Evolutionary conservation across 2,797 vertebrate genomes (phyloP).

Genomic region (Esox lucius): DNA sequence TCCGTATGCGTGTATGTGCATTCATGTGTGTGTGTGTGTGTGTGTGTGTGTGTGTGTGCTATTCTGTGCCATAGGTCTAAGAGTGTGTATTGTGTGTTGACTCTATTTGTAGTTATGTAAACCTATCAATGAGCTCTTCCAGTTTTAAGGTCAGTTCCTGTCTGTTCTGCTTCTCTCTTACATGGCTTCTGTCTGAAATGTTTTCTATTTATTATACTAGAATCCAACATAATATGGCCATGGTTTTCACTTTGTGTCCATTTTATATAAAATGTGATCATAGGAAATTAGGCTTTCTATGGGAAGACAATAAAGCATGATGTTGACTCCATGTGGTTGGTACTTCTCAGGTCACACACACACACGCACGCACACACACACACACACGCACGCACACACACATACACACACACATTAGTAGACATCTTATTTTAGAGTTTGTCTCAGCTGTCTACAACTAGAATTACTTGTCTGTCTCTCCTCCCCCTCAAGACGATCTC

Average conservation of each 20-base stretch:
- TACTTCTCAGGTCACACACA: slow-evolving; percentile 6
- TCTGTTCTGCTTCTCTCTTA: slow-evolving; percentile 16
- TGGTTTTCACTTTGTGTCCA: slow-evolving; percentile 65
- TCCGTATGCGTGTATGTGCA: slow-evolving; percentile 24
- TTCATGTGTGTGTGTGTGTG: slow-evolving; percentile 19
- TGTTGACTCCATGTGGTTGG: slow-evolving; percentile 39
- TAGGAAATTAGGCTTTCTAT: slow-evolving; percentile 56
- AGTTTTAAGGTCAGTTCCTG: slow-evolving; percentile 57
- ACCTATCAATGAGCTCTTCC: slow-evolving; percentile 56
- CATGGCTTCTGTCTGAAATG: slow-evolving; percentile 44
- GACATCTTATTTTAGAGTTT: slow-evolving; percentile 69
- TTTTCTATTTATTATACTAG: slow-evolving; percentile 73
- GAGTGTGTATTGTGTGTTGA: slow-evolving; percentile 26
- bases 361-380: slow-evolving; percentile 8
- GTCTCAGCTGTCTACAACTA: slow-evolving; percentile 74
- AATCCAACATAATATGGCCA: slow-evolving; percentile 45
- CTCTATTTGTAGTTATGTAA: slow-evolving; percentile 63
- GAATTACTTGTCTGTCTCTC: slow-evolving; percentile 71
- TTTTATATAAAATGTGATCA: slow-evolving; percentile 67
- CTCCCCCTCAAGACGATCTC: slow-evolving; percentile 16
- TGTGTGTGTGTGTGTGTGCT: slow-evolving; percentile 2
- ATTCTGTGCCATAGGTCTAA: neutral
- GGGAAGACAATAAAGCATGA: slow-evolving; percentile 69
- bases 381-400: slow-evolving; percentile 36
- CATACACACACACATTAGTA: slow-evolving; percentile 14